Evolutionary conservation across 1,140 invertebrate genomes (phyloP).

Genomic region (Caenorhabditis inopinata): DNA sequence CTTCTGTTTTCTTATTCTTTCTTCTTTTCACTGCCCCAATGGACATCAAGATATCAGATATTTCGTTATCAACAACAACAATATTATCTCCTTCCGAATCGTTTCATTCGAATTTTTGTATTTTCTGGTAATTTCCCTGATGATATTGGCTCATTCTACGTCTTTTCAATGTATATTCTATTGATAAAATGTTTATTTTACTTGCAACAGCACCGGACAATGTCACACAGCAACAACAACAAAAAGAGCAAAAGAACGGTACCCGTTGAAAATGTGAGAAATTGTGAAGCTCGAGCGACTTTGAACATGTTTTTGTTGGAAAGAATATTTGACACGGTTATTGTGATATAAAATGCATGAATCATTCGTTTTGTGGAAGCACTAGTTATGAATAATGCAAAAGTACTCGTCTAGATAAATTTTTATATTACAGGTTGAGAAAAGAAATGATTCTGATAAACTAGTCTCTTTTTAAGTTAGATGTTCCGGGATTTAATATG

Average conservation of each 20-base stretch:
- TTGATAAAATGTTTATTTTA: slow-evolving; percentile 1
- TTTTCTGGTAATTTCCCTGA: background rate
- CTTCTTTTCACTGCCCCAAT: slow-evolving; percentile 5
- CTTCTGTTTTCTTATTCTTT: background rate
- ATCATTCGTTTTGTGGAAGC: no score
- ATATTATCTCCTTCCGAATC: background rate
- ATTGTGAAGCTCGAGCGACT: slow-evolving; percentile 1
- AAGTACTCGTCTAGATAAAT: no score
- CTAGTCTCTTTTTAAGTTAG: no score
- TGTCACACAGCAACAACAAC: background rate
- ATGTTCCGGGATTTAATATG: no score
- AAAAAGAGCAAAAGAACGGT: background rate
- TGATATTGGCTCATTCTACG: background rate
- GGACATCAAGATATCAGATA: background rate
- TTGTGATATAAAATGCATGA: no score
- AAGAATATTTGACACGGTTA: no score
- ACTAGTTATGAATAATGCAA: no score
- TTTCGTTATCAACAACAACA: background rate
- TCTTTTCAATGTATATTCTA: slow-evolving; percentile 17
- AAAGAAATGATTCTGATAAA: no score
- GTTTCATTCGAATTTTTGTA: background rate
- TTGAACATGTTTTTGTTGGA: background rate
- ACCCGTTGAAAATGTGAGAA: background rate
- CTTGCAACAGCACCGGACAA: background rate
- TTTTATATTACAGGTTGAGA: no score